These are phyloP conservation scores for Myripristis murdjan DNA, from an alignment of 2,797 vertebrate genomes.

Conservation along the genomic window DNA sequence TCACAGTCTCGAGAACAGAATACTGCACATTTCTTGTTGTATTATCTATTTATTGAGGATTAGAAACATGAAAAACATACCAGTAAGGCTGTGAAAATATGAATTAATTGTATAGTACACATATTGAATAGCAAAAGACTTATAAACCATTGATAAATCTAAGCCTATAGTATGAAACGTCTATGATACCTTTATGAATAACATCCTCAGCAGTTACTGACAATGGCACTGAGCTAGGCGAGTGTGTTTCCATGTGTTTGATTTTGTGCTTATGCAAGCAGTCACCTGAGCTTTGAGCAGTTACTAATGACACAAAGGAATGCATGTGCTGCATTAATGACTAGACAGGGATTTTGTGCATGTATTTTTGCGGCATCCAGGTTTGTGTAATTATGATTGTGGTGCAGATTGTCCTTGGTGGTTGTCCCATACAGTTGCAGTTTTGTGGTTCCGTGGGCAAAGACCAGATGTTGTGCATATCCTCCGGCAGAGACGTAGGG, in stretches of 20 bases:
- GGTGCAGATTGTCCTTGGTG: conserved; percentile 7
- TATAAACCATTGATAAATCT: conserved; percentile 61
- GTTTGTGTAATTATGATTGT: conserved; percentile 25
- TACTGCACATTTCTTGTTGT: conserved; percentile 27
- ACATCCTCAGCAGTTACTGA: conserved; percentile 52
- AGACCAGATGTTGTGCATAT: conserved; percentile 34
- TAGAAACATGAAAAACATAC: conserved; percentile 72
- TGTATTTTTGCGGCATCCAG: conserved; percentile 25
- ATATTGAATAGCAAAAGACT: conserved; percentile 58
- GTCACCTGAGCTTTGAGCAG: conserved; percentile 66
- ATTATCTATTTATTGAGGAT: conserved; percentile 72
- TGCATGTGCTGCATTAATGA: conserved; percentile 30
- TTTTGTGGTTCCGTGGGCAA: conserved; percentile 33
- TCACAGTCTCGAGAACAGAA: conserved; percentile 39
- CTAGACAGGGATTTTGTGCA: conserved; percentile 8
- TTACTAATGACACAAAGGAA: conserved; percentile 36
- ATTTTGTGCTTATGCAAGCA: conserved; percentile 49
- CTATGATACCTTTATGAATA: conserved; percentile 45
- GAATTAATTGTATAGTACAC: conserved; percentile 37
- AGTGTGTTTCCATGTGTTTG: conserved; percentile 43
- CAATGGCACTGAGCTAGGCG: conserved; percentile 68
- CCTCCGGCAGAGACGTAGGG: conserved; percentile 33
- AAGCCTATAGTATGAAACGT: conserved; percentile 42
- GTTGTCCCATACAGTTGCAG: conserved; percentile 39
- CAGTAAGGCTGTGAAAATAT: conserved; percentile 64